Evolutionary conservation across 2,797 vertebrate species (phyloP).

Genomic region (Argya squamiceps): DNA sequence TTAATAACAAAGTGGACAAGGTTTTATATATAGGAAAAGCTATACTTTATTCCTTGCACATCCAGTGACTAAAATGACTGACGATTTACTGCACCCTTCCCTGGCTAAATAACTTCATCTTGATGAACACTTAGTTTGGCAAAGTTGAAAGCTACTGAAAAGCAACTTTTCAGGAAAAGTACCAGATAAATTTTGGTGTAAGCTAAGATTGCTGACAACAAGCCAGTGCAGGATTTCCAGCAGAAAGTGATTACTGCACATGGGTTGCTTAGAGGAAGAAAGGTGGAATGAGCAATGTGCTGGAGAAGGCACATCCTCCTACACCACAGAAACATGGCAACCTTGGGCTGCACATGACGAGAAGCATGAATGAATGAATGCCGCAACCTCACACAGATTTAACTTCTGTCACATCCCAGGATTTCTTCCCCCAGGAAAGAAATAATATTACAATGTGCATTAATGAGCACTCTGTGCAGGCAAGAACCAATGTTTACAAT

Average conservation of each 20-base stretch:
- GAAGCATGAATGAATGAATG: background rate
- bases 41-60: background rate
- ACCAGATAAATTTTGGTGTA: background rate
- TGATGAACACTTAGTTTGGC: background rate
- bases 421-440: conserved; percentile 36
- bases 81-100: background rate
- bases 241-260: background rate
- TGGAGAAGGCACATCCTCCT: background rate
- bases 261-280: background rate
- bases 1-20: background rate
- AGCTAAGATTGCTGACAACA: background rate
- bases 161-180: background rate
- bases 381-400: background rate
- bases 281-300: background rate
- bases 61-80: background rate
- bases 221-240: background rate
- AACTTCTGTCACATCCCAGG: background rate
- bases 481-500: background rate
- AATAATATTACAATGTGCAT: background rate
- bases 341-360: background rate
- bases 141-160: background rate
- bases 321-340: background rate
- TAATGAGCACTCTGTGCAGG: background rate
- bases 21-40: background rate
- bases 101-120: background rate